These are phyloP conservation scores for Marmota monax DNA, from an alignment of 2,113 vertebrate genomes.

Conservation along the genomic window DNA sequence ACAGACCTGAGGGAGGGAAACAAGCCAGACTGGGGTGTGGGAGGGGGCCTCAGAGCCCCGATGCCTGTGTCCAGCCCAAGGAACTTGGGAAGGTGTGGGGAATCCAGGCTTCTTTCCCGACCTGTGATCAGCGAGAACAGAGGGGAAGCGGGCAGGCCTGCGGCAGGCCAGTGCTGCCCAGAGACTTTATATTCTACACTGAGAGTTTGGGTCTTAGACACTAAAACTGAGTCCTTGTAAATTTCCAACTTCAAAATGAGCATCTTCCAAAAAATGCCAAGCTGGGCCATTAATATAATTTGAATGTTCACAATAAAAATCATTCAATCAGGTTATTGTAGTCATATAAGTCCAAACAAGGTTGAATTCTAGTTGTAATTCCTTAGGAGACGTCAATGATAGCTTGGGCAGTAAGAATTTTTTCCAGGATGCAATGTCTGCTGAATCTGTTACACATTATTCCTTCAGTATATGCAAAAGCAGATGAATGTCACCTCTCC, in stretches of 20 bases:
- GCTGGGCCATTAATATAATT: background rate
- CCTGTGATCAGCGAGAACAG: background rate
- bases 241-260: background rate
- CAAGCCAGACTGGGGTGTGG: rapidly evolving
- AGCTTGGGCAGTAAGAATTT: too few relatives aligned
- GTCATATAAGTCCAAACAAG: background rate
- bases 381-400: too few relatives aligned
- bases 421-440: too few relatives aligned
- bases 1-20: background rate
- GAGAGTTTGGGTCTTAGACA: background rate
- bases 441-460: background rate
- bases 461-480: background rate
- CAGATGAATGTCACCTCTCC: background rate
- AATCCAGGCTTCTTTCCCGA: too few relatives aligned
- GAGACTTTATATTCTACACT: background rate
- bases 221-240: background rate
- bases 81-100: rapidly evolving
- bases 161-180: background rate
- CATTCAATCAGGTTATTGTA: background rate
- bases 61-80: too few relatives aligned
- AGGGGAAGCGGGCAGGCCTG: too few relatives aligned
- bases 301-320: background rate
- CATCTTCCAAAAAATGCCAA: background rate
- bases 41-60: rapidly evolving
- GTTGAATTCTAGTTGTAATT: background rate